A percentile compares a stretch with the other conserved stretches of the same genome.
These are phyloP conservation scores for Oreochromis grahami DNA, from an alignment of 2,797 vertebrate species.

Conservation along the genomic window DNA sequence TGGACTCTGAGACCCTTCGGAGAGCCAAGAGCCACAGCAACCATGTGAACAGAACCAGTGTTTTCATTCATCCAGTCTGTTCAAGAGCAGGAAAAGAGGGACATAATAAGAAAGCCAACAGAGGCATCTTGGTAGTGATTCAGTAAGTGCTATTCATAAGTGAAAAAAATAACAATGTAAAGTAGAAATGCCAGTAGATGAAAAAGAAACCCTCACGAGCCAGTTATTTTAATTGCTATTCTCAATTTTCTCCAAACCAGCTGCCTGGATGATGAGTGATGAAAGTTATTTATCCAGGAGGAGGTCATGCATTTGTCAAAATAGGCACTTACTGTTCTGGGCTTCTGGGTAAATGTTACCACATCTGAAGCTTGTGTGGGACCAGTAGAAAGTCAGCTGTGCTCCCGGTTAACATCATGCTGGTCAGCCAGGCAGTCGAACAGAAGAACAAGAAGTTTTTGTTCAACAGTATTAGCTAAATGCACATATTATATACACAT, in stretches of 20 bases:
- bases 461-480: background rate
- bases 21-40: slow-evolving; percentile 30
- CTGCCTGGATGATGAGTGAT: background rate
- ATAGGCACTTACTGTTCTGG: slow-evolving; percentile 2
- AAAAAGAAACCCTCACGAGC: background rate
- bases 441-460: background rate
- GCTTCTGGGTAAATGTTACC: slow-evolving; percentile 23
- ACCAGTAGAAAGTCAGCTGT: slow-evolving; percentile 35
- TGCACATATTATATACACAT: background rate
- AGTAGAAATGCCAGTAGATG: background rate
- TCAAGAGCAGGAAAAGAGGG: background rate
- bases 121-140: background rate
- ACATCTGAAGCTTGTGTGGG: slow-evolving; percentile 39
- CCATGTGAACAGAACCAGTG: slow-evolving; percentile 32
- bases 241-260: background rate
- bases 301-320: background rate
- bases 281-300: background rate
- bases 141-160: background rate
- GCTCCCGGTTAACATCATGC: background rate
- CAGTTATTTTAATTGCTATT: slow-evolving; percentile 6
- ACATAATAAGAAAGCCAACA: background rate
- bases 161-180: background rate
- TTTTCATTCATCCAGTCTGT: slow-evolving; percentile 50
- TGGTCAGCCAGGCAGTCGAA: background rate
- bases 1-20: slow-evolving; percentile 23